Evolutionary conservation across 2,888 invertebrate species (phyloP), one percentile per base, ranked within the genome.

Genomic region (Cartodere bifasciata): DNA sequence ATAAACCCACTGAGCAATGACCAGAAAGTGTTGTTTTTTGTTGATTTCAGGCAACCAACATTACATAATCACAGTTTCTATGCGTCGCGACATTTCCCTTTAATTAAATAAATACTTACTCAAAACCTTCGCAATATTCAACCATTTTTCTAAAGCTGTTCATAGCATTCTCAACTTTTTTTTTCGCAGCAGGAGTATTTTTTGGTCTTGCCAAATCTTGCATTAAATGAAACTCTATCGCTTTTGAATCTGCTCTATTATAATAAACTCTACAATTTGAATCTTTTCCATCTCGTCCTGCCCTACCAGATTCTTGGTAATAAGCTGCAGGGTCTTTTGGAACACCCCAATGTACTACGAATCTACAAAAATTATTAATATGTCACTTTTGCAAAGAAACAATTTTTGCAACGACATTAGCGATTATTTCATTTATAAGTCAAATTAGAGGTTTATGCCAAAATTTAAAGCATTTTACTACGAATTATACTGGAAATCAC

Each of bases 331-430:
- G 82, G 50, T 86, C 90, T 56, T 92, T 88, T 0, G 97, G 87
- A 17, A 91, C 70, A 13, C 88, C 87, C 97, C 95, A 98, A 60
- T 98, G 97, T 4, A 85, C 79, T 2, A 98, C 97, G 56, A 91
- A 88, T 40, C 94, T 84, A 45, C 27, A 50, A 48, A 38, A 6
- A n/a, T n/a, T n/a, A n/a, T n/a, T n/a, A n/a, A n/a, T n/a, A n/a
- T n/a, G n/a, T n/a, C n/a, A n/a, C n/a, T n/a, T n/a, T n/a, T n/a
- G n/a, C n/a, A n/a, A n/a, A n/a, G n/a, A n/a, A n/a, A n/a, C n/a
- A n/a, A n/a, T n/a, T n/a, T n/a, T n/a, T n/a, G n/a, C n/a, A n/a
- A n/a, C n/a, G n/a, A n/a, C n/a, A n/a, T n/a, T n/a, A n/a, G n/a
- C n/a, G n/a, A n/a, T n/a, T n/a, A n/a, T n/a, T n/a, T n/a, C n/a